Evolutionary conservation across 2,797 vertebrate genomes (phyloP), one percentile per base, ranked within the genome.

Genomic region (Lepus townsendii): DNA sequence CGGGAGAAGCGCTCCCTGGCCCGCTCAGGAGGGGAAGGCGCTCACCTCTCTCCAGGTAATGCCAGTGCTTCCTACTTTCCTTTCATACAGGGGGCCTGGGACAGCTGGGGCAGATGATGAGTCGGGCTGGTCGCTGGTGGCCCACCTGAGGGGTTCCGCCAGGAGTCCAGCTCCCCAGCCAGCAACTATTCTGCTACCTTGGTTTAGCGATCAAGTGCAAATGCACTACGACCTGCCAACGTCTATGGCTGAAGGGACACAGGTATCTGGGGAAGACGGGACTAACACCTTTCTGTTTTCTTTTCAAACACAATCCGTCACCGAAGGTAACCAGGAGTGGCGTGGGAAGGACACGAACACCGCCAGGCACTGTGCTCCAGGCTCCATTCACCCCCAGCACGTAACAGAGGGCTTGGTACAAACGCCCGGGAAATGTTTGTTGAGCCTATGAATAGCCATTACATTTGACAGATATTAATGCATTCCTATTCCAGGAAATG

Each of bases 161-260:
- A 22, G 26, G 12, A 14, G 27, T 68, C 30, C n/a, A 42, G 62
- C 13, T 13, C 47, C 47, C 38, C 47, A 4, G 32, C 60, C 89
- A 50, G 83, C 50, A 83, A 32, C 26, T 47, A n/a, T 7, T 42
- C 32, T 69, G 10, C n/a, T 12, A 83, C 11, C 1, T 80, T 35
- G 84, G 54, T 35, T 97, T 91, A 90, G 87, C 90, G 52, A 88
- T 60, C 84, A 93, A 90, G 90, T 30, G 63, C n/a, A 66, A 91
- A 94, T 60, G 82, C 14, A 17, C 69, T 88, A 30, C 84, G 95
- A 30, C 66, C 32, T 16, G 77, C 84, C 96, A 95, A 6, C 1
- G 27, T 83, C 90, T 52, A 14, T 38, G 68, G 84, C 73, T 83
- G 32, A 52, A 47, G 60, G 17, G n/a, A 26, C 50, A 16, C 24